These are phyloP conservation scores for Linnaemya vulpina DNA, from an alignment of 2,888 invertebrate genomes.

Conservation along the genomic window DNA sequence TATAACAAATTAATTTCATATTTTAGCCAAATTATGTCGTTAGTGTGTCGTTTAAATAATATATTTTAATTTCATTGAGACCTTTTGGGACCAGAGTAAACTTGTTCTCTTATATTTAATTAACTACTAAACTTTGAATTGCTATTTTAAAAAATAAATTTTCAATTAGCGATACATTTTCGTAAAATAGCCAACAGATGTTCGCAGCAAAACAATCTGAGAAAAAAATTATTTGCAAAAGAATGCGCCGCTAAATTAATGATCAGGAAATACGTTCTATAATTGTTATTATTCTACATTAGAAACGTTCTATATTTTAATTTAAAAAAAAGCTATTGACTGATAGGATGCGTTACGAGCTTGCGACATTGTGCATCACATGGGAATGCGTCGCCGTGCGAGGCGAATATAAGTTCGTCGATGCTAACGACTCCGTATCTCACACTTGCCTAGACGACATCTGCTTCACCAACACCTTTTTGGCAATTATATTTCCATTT, in stretches of 20 bases:
- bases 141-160: constrained; percentile 21
- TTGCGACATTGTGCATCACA: too few relatives aligned
- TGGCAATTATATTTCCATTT: too few relatives aligned
- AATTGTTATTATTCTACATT: not conserved
- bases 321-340: not conserved
- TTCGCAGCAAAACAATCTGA: not conserved
- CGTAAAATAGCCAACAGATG: constrained; percentile 17
- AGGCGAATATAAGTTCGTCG: too few relatives aligned
- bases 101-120: constrained; percentile 30
- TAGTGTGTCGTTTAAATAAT: constrained; percentile 68
- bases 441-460: too few relatives aligned
- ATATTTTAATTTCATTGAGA: constrained; percentile 25
- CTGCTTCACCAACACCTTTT: too few relatives aligned
- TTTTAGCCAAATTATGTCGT: constrained; percentile 71
- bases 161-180: constrained; percentile 31
- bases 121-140: constrained; percentile 20
- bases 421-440: too few relatives aligned
- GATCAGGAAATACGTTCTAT: not conserved
- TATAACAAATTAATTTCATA: constrained; percentile 72
- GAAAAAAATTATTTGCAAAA: not conserved
- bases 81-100: constrained; percentile 17
- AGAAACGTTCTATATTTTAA: not conserved
- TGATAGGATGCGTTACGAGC: too few relatives aligned
- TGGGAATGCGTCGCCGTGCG: too few relatives aligned
- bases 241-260: not conserved